phyloP scores from a whole-genome alignment of 2,888 invertebrate species.

The Catocala sponsa region DNA sequence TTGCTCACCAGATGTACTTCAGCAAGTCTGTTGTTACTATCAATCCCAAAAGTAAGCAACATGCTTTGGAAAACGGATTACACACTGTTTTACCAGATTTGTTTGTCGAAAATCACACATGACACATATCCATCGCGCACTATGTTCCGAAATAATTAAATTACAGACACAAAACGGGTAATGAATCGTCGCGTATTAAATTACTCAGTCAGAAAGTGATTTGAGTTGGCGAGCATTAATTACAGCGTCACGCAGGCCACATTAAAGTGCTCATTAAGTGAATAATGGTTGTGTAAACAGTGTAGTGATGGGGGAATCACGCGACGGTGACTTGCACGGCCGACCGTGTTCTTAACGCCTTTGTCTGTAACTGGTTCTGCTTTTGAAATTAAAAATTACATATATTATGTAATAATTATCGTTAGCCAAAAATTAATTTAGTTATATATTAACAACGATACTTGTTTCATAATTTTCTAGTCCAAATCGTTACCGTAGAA shows the following conservation, averaged over 20 bases:
- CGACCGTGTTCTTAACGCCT: conserved; percentile 58
- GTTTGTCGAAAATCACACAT: conserved; percentile 1
- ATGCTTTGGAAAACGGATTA: neutral
- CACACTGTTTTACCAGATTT: neutral
- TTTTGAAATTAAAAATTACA: conserved; percentile 66
- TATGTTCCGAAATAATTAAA: conserved; percentile 10
- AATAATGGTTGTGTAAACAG: conserved; percentile 78
- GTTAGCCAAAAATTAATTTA: conserved; percentile 40
- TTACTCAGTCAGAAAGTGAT: conserved; percentile 35
- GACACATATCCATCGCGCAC: conserved; percentile 8
- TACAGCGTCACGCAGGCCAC: conserved; percentile 69
- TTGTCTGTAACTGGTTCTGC: conserved; percentile 55
- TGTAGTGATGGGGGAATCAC: conserved; percentile 76
- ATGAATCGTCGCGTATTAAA: conserved; percentile 34
- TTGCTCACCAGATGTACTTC: neutral
- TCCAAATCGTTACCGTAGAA: conserved; percentile 5
- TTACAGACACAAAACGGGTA: conserved; percentile 24
- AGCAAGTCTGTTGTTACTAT: too few species aligned
- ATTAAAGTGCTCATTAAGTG: conserved; percentile 78
- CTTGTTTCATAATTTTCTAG: neutral
- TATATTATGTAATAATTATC: conserved; percentile 65
- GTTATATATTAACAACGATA: neutral
- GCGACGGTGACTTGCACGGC: conserved; percentile 74
- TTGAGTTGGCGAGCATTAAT: conserved; percentile 68
- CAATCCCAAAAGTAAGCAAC: too few species aligned